phyloP scores from a whole-genome alignment of 1,140 invertebrate species.

The Drosophila lacteicornis region DNA sequence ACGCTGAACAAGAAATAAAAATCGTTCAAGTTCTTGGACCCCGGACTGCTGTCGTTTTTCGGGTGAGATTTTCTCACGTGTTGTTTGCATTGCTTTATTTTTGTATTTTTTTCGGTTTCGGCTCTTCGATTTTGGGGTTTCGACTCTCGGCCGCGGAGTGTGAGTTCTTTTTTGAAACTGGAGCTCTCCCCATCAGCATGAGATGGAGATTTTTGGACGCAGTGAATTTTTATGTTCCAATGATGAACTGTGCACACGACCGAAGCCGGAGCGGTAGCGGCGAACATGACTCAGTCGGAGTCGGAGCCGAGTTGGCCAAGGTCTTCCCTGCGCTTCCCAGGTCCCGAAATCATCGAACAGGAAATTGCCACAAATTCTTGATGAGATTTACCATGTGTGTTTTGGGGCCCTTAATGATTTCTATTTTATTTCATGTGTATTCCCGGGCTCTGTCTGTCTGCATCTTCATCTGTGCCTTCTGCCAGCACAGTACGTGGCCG shows the following conservation, averaged over 20 bases:
- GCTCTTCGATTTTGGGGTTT: slow-evolving; percentile 63
- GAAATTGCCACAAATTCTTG: slow-evolving; percentile 81
- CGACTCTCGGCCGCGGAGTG: slow-evolving; percentile 38
- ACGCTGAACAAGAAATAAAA: slow-evolving; percentile 81
- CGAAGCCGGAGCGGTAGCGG: slow-evolving; percentile 46
- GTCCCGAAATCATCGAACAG: slow-evolving; percentile 75
- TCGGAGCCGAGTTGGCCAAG: slow-evolving; percentile 38
- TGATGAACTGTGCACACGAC: slow-evolving; percentile 81
- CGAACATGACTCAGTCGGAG: slow-evolving; percentile 71
- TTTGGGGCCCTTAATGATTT: slow-evolving; percentile 74
- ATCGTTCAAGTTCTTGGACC: slow-evolving; percentile 80
- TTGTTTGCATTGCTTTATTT: slow-evolving; percentile 83
- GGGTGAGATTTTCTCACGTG: slow-evolving; percentile 82
- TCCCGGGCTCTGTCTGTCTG: slow-evolving; percentile 15
- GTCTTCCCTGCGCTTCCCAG: slow-evolving; percentile 62
- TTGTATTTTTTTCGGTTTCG: slow-evolving; percentile 51
- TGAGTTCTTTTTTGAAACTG: slow-evolving; percentile 64
- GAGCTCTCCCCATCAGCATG: slow-evolving; percentile 78
- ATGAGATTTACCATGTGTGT: slow-evolving; percentile 79
- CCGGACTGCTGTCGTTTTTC: slow-evolving; percentile 46
- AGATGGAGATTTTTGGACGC: slow-evolving; percentile 77
- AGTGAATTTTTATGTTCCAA: slow-evolving; percentile 83
- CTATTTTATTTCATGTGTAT: slow-evolving; percentile 71
- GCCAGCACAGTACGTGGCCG: slow-evolving; percentile 58
- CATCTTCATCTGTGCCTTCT: slow-evolving; percentile 40